Evolutionary conservation across 2,888 invertebrate genomes (phyloP), one percentile per base, ranked within the genome.

Genomic region (Drosophila birchii): DNA sequence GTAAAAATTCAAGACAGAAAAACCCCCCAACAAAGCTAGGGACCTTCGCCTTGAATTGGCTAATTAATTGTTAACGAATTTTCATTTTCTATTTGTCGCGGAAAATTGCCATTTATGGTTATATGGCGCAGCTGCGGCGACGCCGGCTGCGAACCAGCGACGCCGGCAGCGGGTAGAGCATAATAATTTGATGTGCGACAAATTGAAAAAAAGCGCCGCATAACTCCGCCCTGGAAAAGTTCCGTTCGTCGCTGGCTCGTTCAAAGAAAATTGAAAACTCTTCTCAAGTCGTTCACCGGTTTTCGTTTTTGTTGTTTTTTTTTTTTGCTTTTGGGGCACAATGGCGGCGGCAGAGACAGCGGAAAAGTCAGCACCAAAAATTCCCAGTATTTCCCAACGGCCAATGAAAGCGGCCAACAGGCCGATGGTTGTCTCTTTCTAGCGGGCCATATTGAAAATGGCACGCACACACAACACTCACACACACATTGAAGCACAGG

Each of bases 181-280:
- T 91, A 86, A 92, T 92, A 91, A 90, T 89, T 90, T 91, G 90
- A 91, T 89, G 86, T 81, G 85, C 71, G 76, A 83, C 81, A 90
- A 92, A 91, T 91, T 91, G 90, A 90, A 90, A 88, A 53, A 53
- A 64, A 89, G 87, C 81, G 79, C 80, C 75, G 81, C 83, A 87
- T 90, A 89, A 91, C 92, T 91, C 92, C 91, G 91, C 92, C 91
- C 89, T 84, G 78, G 86, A 85, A 82, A 79, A 78, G 74, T 77
- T 62, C 61, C 51, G 51, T 36, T 53, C 51, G 51, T 36, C 34
- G 51, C 41, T 43, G 14, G 59, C 51, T 12, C 41, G 26, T 23
- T 34, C 72, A 57, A 86, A 84, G 88, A 86, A 83, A 86, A 84
- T 88, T 83, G 88, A 88, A 88, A 88, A 84, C 78, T 75, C 86